These are phyloP conservation scores for Aspidiotus rigidus DNA, from an alignment of 2,888 invertebrate species.

Conservation along the genomic window DNA sequence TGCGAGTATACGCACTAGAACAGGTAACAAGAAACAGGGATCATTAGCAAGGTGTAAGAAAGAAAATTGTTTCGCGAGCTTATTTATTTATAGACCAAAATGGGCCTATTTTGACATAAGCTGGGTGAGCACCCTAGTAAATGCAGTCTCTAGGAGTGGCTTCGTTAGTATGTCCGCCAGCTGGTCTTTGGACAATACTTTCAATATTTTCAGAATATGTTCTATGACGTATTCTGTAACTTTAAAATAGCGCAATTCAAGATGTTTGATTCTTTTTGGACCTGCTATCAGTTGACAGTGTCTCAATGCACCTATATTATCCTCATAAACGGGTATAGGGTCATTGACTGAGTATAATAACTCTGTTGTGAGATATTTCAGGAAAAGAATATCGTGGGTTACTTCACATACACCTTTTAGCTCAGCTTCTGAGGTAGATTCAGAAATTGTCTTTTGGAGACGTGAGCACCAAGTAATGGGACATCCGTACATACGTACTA, in stretches of 20 bases:
- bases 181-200: neutral
- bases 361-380: neutral
- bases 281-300: neutral
- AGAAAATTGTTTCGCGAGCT: neutral
- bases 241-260: conserved; percentile 6
- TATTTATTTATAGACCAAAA: neutral
- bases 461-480: conserved; percentile 5
- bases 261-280: neutral
- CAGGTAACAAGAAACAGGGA: neutral
- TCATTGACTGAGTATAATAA: no score
- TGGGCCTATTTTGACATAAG: neutral
- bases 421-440: conserved; percentile 9
- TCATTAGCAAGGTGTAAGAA: neutral
- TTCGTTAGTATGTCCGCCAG: conserved; percentile 9
- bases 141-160: neutral
- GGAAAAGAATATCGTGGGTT: conserved; percentile 5
- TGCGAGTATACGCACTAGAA: neutral
- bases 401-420: conserved; percentile 1
- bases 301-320: neutral
- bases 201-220: neutral
- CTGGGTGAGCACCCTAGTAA: neutral
- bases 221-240: neutral
- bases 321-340: conserved; percentile 7
- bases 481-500: conserved; percentile 2
- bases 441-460: neutral